These are phyloP conservation scores for Nanorana parkeri DNA, from an alignment of 2,113 vertebrate species.

Conservation along the genomic window DNA sequence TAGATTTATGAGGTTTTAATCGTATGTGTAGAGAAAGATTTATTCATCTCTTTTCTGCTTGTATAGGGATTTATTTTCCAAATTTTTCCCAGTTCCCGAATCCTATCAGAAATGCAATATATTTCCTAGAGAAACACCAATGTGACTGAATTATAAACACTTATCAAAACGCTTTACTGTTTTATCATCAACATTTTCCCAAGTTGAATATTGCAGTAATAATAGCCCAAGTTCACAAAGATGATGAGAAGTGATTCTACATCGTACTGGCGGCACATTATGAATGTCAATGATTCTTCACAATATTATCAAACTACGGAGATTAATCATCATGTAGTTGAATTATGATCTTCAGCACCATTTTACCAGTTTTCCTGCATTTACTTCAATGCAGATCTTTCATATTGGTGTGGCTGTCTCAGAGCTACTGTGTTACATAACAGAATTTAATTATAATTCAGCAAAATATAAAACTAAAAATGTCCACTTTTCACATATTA, in stretches of 20 bases:
- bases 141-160: conserved; percentile 10
- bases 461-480: not conserved
- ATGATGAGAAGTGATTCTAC: conserved; percentile 19
- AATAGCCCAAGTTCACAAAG: conserved; percentile 13
- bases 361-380: not conserved
- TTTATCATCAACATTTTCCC: conserved; percentile 31
- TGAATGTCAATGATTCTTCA: conserved; percentile 29
- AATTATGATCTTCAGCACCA: not conserved
- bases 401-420: not conserved
- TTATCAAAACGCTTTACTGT: conserved; percentile 29
- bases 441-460: not conserved
- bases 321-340: not conserved
- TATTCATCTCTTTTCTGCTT: conserved; percentile 9
- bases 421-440: not conserved
- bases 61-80: not conserved
- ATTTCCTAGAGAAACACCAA: conserved; percentile 6
- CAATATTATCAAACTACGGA: not conserved
- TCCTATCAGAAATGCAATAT: conserved; percentile 6
- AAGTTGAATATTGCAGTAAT: conserved; percentile 21
- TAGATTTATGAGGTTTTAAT: conserved; percentile 22
- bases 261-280: not conserved
- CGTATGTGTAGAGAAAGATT: not conserved
- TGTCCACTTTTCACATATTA: not conserved
- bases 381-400: not conserved
- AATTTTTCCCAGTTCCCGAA: conserved; percentile 1